Evolutionary conservation across 2,888 invertebrate species (phyloP).

Genomic region (Yponomeuta evonymella): DNA sequence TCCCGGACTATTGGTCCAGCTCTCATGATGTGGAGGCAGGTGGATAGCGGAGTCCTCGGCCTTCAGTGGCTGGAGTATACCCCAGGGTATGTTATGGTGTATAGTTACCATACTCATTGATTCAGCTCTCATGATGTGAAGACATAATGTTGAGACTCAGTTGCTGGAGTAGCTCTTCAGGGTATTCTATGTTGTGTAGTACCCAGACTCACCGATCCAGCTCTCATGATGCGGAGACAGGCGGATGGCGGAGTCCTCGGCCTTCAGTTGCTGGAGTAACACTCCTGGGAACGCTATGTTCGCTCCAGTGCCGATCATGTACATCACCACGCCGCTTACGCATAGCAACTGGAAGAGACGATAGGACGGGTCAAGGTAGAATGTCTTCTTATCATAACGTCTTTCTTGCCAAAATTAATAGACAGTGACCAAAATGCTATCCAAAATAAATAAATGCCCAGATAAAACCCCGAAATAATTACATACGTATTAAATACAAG

Average conservation of each 20-base stretch:
- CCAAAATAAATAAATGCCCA: too few species aligned
- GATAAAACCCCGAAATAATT: too few species aligned
- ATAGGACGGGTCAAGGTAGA: too few species aligned
- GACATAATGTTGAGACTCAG: slow-evolving; percentile 42
- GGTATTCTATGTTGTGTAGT: slow-evolving; percentile 60
- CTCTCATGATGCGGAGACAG: slow-evolving; percentile 60
- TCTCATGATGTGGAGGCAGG: slow-evolving; percentile 56
- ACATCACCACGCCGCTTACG: slow-evolving; percentile 61
- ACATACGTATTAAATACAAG: too few species aligned
- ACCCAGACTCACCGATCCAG: slow-evolving; percentile 53
- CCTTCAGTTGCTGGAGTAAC: slow-evolving; percentile 53
- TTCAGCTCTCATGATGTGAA: slow-evolving; percentile 63
- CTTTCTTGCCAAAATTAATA: too few species aligned
- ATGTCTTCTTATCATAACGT: too few species aligned
- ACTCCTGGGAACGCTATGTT: slow-evolving; percentile 68
- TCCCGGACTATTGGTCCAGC: slow-evolving; percentile 56
- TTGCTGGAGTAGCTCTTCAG: slow-evolving; percentile 60
- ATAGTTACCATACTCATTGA: slow-evolving; percentile 41
- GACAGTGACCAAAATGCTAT: too few species aligned
- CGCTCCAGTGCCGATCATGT: slow-evolving; percentile 67
- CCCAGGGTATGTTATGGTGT: slow-evolving; percentile 65
- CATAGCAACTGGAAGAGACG: slow-evolving; percentile 45
- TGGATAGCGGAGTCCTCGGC: slow-evolving; percentile 39
- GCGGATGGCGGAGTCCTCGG: slow-evolving; percentile 44
- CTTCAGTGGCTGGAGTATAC: slow-evolving; percentile 34